These are phyloP conservation scores for Erannis defoliaria DNA, from an alignment of 2,888 invertebrate genomes.

Conservation along the genomic window DNA sequence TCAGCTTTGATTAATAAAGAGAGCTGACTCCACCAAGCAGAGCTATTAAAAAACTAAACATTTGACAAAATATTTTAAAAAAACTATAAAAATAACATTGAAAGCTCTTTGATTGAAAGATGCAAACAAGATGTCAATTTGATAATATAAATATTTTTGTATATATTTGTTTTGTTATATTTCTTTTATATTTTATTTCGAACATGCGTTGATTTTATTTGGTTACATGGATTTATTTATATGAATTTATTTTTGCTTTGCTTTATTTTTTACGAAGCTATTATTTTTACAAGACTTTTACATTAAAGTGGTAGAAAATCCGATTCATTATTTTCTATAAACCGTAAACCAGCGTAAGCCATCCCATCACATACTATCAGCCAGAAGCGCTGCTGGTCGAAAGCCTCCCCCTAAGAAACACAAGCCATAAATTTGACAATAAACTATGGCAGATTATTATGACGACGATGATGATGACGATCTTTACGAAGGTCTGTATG, in stretches of 20 bases:
- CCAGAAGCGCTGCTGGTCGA: no score
- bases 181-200: background rate
- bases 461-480: conserved; percentile 55
- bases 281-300: background rate
- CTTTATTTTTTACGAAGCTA: no score
- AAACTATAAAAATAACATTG: background rate
- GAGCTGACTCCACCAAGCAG: no score
- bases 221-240: background rate
- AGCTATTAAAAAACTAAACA: no score
- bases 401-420: no score
- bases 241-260: background rate
- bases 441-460: conserved; percentile 35
- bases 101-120: no score
- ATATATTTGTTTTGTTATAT: background rate
- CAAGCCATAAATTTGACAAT: no score
- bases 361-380: no score
- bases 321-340: background rate
- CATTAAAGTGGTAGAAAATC: background rate
- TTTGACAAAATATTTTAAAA: no score
- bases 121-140: background rate
- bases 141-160: background rate
- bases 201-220: background rate
- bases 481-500: conserved; percentile 47
- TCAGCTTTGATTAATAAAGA: no score
- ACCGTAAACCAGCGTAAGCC: no score